Conservation (phyloP, 2,888 invertebrate genomes). For the Acholoe squamosa region DNA sequence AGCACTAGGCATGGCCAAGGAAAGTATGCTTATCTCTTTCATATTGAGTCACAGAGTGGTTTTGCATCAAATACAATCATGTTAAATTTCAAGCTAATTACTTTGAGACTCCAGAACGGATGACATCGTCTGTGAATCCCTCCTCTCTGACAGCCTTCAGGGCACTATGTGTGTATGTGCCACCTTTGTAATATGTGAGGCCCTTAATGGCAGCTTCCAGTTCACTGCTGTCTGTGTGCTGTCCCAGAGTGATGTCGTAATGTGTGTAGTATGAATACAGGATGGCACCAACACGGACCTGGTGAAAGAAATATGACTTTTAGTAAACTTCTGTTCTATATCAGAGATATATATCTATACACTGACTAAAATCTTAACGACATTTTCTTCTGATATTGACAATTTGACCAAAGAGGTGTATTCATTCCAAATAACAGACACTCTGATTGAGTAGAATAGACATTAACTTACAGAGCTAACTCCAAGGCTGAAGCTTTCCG, state of each 20-base stretch:
- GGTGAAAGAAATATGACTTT: not conserved
- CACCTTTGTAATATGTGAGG: constrained; percentile 45
- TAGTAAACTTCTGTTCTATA: too few species aligned
- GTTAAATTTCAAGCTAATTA: not conserved
- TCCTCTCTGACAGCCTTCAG: not conserved
- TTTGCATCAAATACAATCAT: too few species aligned
- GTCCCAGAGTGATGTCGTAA: not conserved
- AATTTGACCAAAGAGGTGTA: too few species aligned
- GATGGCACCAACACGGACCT: constrained; percentile 46
- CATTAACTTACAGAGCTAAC: not conserved
- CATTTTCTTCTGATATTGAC: too few species aligned
- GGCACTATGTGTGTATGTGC: constrained; percentile 55
- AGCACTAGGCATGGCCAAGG: too few species aligned
- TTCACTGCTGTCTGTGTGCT: not conserved
- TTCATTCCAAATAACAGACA: too few species aligned
- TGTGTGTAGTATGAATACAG: constrained; percentile 7
- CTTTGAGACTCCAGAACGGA: constrained; percentile 14
- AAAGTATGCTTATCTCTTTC: too few species aligned
- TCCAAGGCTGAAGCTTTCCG: constrained; percentile 16
- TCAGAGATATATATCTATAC: too few species aligned
- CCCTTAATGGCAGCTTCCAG: not conserved
- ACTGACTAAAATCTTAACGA: too few species aligned
- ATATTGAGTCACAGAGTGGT: too few species aligned
- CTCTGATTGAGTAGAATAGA: not conserved
- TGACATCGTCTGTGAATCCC: not conserved